Base-by-base conservation (phyloP, 1,140 invertebrate genomes). In the Reticulitermes speratus region DNA sequence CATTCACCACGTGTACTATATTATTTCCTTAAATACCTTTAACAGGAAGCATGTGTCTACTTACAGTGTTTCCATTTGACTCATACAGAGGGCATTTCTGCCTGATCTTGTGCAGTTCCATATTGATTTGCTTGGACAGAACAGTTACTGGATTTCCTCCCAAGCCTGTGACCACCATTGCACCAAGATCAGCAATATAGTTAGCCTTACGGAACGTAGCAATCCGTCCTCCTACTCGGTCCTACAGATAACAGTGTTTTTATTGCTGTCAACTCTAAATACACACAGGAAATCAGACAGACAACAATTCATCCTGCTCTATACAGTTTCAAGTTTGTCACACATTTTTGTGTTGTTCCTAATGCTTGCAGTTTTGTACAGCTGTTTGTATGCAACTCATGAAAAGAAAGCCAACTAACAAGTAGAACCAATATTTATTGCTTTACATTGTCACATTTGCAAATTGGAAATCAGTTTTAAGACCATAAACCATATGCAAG, bases 51-150 rank as follows among this genome's bases (percentile, higher is more conserved):
- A 55, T 55, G 19, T 21, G 21, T n/a, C 6, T 87, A 89, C 91
- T 92, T 90, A 95, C 97, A 88, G 97, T 98, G 89, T 95, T 96
- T 12, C 98, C 98, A 90, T 96, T 97, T 23, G 97, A 96, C 91
- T 99, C 98, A 92, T 98, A 99, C 5, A 99, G 92, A 12, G 98
- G 98, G 93, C 98, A 99, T 90, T 98, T 98, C 90, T 98, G 97
- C 89, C 97, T 95, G 87, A 99, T 99, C 90, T 98, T 98, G 90
- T 98, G 96, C 55, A 99, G 92, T 91, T 99, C 98, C 96, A 99
- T 98, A 89, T 97, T 97, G 89, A 99, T 98, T 92, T 99, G 98
- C 89, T 98, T 97, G 87, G 97, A 98, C 25, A 99, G 90, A 55
- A 98, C 97, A 55, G 97, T 98, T 32, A 99, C 95, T 11, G 99